Conservation (phyloP, 2,113 vertebrate genomes). For the Oriolus oriolus region DNA sequence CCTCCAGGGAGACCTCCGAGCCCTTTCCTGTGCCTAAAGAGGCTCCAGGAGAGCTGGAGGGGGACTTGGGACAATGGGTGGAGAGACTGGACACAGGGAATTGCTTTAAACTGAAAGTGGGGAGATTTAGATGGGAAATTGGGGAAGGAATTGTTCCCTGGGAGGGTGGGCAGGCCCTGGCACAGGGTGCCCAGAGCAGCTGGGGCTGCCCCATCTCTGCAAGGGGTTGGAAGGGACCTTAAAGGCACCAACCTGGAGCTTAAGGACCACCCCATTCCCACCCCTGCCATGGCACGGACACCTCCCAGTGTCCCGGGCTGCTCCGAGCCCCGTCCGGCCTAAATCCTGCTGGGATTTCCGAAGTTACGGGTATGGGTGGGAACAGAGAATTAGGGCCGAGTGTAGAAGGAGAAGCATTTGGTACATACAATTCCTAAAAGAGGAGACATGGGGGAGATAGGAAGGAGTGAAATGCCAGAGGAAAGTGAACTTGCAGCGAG, state of each 20-base stretch:
- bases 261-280: no score
- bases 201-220: neutral
- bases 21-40: rapidly evolving
- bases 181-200: neutral
- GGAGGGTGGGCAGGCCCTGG: neutral
- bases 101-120: neutral
- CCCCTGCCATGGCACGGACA: no score
- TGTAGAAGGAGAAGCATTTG: rapidly evolving
- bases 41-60: neutral
- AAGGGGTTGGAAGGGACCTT: no score
- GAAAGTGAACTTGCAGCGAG: neutral
- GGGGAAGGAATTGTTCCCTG: neutral
- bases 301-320: no score
- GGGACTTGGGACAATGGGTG: neutral
- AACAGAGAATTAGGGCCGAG: no score
- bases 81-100: neutral
- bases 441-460: rapidly evolving
- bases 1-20: neutral
- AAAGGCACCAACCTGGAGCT: no score
- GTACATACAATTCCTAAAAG: rapidly evolving
- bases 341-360: no score
- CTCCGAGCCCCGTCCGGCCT: no score
- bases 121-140: neutral
- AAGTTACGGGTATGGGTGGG: no score
- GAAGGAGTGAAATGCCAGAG: neutral